A percentile compares a stretch with the other conserved stretches of the same genome.
Conservation (phyloP, 2,888 invertebrate species). For the Machimus rusticus region DNA sequence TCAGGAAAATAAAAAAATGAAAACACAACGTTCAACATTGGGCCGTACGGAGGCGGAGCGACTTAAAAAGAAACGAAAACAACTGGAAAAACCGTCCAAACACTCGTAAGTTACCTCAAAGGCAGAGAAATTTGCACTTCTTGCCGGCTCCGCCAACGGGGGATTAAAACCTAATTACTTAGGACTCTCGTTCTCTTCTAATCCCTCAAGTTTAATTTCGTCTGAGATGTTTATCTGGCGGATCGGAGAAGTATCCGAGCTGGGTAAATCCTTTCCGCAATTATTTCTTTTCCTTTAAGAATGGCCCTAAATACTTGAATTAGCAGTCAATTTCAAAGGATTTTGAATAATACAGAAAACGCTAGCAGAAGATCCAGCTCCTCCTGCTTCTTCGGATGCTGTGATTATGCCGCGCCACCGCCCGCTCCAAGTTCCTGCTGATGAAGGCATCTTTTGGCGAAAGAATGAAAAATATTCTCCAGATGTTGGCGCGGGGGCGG, state of each 20-base stretch:
- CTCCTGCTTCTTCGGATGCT: neutral
- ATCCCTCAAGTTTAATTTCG: conserved; percentile 40
- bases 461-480: neutral
- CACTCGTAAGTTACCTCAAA: conserved; percentile 38
- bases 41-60: neutral
- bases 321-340: conserved; percentile 40
- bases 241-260: conserved; percentile 30
- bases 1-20: neutral
- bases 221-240: conserved; percentile 38
- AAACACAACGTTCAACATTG: neutral
- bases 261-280: conserved; percentile 41
- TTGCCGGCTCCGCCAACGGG: conserved; percentile 46
- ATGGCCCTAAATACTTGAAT: conserved; percentile 34
- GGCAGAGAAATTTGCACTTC: conserved; percentile 37
- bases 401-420: neutral
- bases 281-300: conserved; percentile 39
- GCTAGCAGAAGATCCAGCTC: neutral
- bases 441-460: neutral
- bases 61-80: neutral
- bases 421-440: neutral
- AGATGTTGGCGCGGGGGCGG: neutral
- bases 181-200: conserved; percentile 46
- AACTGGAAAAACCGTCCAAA: conserved; percentile 34
- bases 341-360: conserved; percentile 25
- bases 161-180: conserved; percentile 49